phyloP scores from a whole-genome alignment of 2,888 invertebrate species.

The Diploptera punctata region DNA sequence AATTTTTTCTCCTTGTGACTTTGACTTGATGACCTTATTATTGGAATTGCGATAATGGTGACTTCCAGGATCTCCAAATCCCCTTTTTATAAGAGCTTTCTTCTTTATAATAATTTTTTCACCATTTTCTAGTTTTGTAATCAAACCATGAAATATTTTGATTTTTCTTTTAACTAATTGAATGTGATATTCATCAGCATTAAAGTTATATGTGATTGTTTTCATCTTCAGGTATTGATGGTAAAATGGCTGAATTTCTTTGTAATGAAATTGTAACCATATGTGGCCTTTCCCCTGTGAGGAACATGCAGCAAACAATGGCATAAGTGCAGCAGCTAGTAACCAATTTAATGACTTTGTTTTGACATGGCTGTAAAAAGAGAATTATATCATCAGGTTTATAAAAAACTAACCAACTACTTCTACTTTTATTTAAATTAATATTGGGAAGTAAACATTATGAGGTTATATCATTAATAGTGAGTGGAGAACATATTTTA shows the following conservation, averaged over 20 bases:
- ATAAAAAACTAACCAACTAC: too few relatives aligned
- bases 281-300: constrained; percentile 38
- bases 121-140: constrained; percentile 25
- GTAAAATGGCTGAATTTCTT: constrained; percentile 46
- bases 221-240: constrained; percentile 44
- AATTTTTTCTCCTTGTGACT: too few relatives aligned
- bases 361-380: background rate
- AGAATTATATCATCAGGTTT: too few relatives aligned
- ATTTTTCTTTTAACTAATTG: constrained; percentile 34
- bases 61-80: background rate
- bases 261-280: constrained; percentile 49
- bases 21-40: background rate
- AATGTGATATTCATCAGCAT: constrained; percentile 36
- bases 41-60: background rate
- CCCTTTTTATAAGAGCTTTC: background rate
- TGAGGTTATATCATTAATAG: too few relatives aligned
- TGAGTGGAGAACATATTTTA: too few relatives aligned
- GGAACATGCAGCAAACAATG: constrained; percentile 41
- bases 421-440: too few relatives aligned
- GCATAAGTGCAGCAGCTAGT: constrained; percentile 42
- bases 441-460: too few relatives aligned
- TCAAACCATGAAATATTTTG: constrained; percentile 35
- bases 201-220: constrained; percentile 29
- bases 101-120: background rate
- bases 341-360: background rate